Base-by-base conservation (phyloP, 2,113 vertebrate species). In the Platichthys flesus region DNA sequence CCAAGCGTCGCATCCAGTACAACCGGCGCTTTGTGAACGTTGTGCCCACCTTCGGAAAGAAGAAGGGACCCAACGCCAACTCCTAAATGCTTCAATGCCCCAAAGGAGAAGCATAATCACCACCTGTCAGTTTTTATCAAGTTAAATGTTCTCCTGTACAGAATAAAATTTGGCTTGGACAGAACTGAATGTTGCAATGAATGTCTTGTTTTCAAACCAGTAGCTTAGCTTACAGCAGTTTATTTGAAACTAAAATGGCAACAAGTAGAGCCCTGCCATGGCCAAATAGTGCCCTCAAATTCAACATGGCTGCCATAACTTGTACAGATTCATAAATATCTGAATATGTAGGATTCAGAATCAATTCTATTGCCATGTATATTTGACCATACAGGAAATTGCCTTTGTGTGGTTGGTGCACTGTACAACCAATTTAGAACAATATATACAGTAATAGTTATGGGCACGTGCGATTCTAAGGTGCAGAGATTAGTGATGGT, bases 1-100 rank as follows among this genome's bases (percentile, higher is more conserved):
- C 95, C 0, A 96, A 96, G 93, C 94, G 95, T 47, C 95, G 95
- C 42, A 95, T 96, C 78, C 95, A 96, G 92, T 96, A 96, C 93
- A 95, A 95, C 91, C 90, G 94, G 13, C 94, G 95, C 79, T 95
- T 95, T 18, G 94, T 95, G 42, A 95, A 95, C 0, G 94, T 95
- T 37, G 95, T 95, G 64, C 94, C 94, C 73, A 94, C 92, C 72
- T 95, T 95, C 12, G 95, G 95, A 76, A 95, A 95, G 93, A 96
- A 95, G 94, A 96, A 95, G 93, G 95, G 94, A 51, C 94, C 94
- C 70, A 95, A 95, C 45, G 94, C 95, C 81, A 95, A 95, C 90
- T 95, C 95, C 52, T 95, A 95, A 93, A 69, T 26, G 66, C 28
- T 45, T 52, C 1, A 0, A 1, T 31, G 5, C 12, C 20, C 3